Conservation (phyloP, 2,113 vertebrate genomes). For the Pedetes capensis region DNA sequence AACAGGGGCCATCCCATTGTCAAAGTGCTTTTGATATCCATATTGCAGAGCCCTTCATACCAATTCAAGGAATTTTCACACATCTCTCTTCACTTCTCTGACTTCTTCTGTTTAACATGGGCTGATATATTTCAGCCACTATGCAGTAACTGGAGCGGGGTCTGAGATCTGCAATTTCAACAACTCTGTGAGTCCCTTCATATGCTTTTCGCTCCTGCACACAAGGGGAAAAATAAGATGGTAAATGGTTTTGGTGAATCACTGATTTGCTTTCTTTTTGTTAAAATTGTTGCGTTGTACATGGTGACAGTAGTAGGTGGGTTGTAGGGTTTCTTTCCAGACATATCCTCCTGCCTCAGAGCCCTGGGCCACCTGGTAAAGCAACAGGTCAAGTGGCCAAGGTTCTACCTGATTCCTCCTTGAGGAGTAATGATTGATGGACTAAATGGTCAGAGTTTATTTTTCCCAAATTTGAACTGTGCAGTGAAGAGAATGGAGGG, state of each 20-base stretch:
- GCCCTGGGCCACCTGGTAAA: not conserved
- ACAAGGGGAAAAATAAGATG: not conserved
- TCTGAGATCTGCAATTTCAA: constrained; percentile 72
- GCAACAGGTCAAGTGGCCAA: not conserved
- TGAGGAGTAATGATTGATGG: not conserved
- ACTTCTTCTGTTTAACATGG: constrained; percentile 72
- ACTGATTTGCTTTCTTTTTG: not conserved
- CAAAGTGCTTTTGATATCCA: not conserved
- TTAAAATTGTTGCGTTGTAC: not conserved
- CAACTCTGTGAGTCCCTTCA: constrained; percentile 74
- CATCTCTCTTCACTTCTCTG: constrained; percentile 73
- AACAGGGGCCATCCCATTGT: rapidly evolving
- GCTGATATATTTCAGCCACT: constrained; percentile 58
- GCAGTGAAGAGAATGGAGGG: not conserved
- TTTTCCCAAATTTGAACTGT: not conserved
- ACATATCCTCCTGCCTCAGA: not conserved
- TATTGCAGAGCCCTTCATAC: not conserved
- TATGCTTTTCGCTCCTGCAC: constrained; percentile 78
- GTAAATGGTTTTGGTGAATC: not conserved
- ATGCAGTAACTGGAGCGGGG: constrained; percentile 72
- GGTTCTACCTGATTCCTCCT: not conserved
- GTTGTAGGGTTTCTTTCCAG: not conserved
- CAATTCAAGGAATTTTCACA: constrained; percentile 29
- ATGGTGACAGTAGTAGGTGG: no score
- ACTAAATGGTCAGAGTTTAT: not conserved